A percentile compares a stretch with the other conserved stretches of the same genome.
phyloP scores from a whole-genome alignment of 1,140 invertebrate genomes.

The Euura saliciscinereae region DNA sequence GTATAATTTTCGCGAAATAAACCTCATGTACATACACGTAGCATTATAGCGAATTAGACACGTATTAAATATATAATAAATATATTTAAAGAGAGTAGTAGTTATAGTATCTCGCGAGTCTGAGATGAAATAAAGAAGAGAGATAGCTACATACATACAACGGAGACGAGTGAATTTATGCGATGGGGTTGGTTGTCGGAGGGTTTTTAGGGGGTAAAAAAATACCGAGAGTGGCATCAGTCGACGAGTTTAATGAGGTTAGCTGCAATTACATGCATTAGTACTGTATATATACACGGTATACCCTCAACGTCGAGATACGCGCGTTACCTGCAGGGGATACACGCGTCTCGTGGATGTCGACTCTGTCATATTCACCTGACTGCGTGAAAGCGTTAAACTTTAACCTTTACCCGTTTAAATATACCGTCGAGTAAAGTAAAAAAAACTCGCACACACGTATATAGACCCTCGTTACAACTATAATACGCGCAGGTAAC shows the following conservation, averaged over 20 bases:
- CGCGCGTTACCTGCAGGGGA: too few relatives aligned
- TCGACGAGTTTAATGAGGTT: conserved; percentile 56
- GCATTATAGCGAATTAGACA: too few relatives aligned
- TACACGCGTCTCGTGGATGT: not conserved
- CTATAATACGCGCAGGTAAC: conserved; percentile 6
- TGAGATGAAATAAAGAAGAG: too few relatives aligned
- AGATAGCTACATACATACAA: not conserved
- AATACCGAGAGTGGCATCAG: conserved; percentile 46
- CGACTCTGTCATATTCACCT: not conserved
- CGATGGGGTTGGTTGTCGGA: conserved; percentile 10
- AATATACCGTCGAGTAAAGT: not conserved
- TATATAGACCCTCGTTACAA: too few relatives aligned
- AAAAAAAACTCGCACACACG: too few relatives aligned
- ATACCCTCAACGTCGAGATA: too few relatives aligned
- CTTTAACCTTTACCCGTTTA: not conserved
- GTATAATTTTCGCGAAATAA: too few relatives aligned
- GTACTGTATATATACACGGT: conserved; percentile 37
- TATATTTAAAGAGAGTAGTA: too few relatives aligned
- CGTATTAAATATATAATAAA: too few relatives aligned
- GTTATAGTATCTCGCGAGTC: too few relatives aligned
- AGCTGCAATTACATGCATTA: conserved; percentile 59
- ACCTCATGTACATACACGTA: too few relatives aligned
- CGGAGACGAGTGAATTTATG: not conserved
- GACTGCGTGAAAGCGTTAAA: conserved; percentile 38
- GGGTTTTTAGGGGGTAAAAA: not conserved